A percentile compares a stretch with the other conserved stretches of the same genome.
Conservation (phyloP, 2,888 invertebrate genomes). For the Lithophane ornitopus region DNA sequence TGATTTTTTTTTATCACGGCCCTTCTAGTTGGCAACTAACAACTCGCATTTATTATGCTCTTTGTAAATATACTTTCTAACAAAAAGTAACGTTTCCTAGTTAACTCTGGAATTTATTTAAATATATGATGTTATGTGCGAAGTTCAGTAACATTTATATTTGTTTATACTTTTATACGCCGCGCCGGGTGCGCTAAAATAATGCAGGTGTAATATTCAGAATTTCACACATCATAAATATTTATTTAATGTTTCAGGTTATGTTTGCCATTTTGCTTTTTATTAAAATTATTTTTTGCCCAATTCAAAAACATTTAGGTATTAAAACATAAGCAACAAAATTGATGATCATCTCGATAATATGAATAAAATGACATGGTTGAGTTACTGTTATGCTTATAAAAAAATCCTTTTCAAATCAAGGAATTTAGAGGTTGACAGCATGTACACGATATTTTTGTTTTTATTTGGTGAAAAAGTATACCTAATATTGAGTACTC, state of each 20-base stretch:
- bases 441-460: background rate
- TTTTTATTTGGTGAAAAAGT: no score
- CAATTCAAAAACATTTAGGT: background rate
- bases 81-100: constrained; percentile 47
- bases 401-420: background rate
- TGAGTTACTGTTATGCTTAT: background rate
- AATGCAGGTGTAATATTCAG: background rate
- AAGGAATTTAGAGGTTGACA: background rate
- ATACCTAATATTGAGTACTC: background rate
- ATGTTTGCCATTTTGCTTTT: background rate
- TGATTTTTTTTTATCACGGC: constrained; percentile 58
- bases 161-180: constrained; percentile 25
- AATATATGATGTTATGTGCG: constrained; percentile 39
- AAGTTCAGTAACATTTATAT: constrained; percentile 24
- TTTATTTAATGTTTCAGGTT: background rate
- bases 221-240: background rate
- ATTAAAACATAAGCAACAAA: background rate
- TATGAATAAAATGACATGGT: background rate
- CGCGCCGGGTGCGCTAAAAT: background rate
- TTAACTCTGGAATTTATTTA: constrained; percentile 45
- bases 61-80: constrained; percentile 50
- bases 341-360: background rate
- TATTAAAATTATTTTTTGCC: background rate
- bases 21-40: constrained; percentile 49
- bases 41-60: constrained; percentile 58